Evolutionary conservation across 2,888 invertebrate species (phyloP).

Genomic region (Drosophila paramelanica): DNA sequence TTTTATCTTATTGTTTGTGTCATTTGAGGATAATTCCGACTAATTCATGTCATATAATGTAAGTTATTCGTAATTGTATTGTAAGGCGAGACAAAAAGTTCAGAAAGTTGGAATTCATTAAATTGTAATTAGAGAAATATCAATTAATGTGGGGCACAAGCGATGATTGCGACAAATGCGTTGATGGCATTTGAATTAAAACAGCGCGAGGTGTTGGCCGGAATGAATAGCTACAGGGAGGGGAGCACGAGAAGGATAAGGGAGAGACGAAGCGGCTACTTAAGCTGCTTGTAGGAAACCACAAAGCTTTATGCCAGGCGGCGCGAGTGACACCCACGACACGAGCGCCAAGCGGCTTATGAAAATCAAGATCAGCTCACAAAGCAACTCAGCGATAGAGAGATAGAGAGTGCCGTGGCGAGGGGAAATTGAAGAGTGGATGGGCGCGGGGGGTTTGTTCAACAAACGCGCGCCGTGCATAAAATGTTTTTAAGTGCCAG

Average conservation of each 20-base stretch:
- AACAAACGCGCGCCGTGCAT: constrained; percentile 45
- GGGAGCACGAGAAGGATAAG: neutral
- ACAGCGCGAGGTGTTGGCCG: neutral
- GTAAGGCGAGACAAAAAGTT: constrained; percentile 1
- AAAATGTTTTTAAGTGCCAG: constrained; percentile 62
- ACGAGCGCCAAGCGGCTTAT: constrained; percentile 55
- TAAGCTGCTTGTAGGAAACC: constrained; percentile 56
- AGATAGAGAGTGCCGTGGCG: neutral
- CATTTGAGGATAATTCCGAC: constrained; percentile 2
- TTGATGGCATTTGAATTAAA: constrained; percentile 35
- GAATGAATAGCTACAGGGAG: neutral
- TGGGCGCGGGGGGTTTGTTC: neutral
- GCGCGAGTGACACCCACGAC: constrained; percentile 25
- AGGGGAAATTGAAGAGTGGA: too few relatives aligned
- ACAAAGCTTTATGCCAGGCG: constrained; percentile 49
- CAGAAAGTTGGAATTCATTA: constrained; percentile 24
- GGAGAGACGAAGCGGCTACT: constrained; percentile 27
- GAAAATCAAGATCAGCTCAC: constrained; percentile 62
- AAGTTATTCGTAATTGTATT: constrained; percentile 8
- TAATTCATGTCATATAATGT: constrained; percentile 3
- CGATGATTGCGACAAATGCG: constrained; percentile 15
- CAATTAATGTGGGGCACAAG: constrained; percentile 30
- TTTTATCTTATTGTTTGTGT: neutral
- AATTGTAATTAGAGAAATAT: constrained; percentile 31
- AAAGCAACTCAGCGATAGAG: constrained; percentile 9